Conservation (phyloP, 2,113 vertebrate species). For the Pyrgilauda ruficollis region DNA sequence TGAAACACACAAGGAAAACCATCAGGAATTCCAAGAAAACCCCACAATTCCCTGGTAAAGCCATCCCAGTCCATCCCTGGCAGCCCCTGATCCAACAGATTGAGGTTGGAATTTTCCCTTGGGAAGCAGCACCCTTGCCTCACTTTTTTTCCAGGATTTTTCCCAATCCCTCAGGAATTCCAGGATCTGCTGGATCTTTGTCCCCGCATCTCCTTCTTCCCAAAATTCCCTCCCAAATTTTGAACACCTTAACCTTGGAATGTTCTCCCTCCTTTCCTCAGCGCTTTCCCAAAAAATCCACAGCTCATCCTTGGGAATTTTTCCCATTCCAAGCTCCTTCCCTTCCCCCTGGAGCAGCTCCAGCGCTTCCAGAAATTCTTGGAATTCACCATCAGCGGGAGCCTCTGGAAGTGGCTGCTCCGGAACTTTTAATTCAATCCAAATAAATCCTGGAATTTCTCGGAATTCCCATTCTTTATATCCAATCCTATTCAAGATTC, state of each 20-base stretch:
- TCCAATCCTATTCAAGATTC: background rate
- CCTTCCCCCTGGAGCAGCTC: background rate
- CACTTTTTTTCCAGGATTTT: background rate
- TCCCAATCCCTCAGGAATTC: background rate
- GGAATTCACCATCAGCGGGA: background rate
- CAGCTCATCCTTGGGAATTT: background rate
- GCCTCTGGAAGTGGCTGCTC: background rate
- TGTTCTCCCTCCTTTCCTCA: background rate
- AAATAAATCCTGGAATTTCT: background rate
- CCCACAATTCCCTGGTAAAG: background rate
- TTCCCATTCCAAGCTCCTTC: background rate
- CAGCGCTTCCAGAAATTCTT: background rate
- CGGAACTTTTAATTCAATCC: background rate
- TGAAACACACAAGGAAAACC: background rate
- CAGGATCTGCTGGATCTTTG: background rate
- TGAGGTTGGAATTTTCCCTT: background rate
- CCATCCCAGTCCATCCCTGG: too few relatives aligned
- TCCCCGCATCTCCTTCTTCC: background rate
- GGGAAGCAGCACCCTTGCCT: background rate
- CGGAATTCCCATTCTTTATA: background rate
- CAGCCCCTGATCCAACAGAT: background rate
- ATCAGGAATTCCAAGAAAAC: background rate
- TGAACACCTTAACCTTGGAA: background rate
- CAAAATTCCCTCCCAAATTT: background rate
- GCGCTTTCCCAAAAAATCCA: background rate